Evolutionary conservation across 2,797 vertebrate species (phyloP), one percentile per base, ranked within the genome.

Genomic region (Brotogeris chrysoptera): DNA sequence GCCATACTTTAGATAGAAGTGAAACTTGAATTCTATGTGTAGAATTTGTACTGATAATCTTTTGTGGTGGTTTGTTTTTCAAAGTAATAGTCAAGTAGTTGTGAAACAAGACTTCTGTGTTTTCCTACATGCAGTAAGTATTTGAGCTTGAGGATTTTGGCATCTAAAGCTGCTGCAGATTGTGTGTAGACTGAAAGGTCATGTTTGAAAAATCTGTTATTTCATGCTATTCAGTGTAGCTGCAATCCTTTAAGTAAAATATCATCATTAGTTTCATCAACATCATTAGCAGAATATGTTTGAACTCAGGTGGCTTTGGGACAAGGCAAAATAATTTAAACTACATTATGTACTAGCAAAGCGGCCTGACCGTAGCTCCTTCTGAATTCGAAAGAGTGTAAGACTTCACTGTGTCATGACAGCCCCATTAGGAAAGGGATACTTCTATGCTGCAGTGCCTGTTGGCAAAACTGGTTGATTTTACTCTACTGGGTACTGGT

Each of bases 401-500:
- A 60, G 52, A 13, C 50, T 64, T 50, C 13, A 18, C 32, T 46
- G 0, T 19, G 23, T 64, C 74, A 74, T 81, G 50, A 27, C 65
- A 90, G 8, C 4, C 12, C 41, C 57, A 28, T 30, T 46, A 25
- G 39, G 46, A 76, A 30, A 8, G 16, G 60, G 24, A 9, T 44
- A 3, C 16, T 55, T 57, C 21, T 24, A 0, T 34, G 43, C 61
- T 76, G 70, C 27, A 11, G 39, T 71, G 60, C 47, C 61, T 53
- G 27, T 36, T 76, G 52, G 47, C 55, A 61, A 43, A 55, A 43
- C 23, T 24, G 21, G 3, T 6, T 3, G 7, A 1, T 30, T 59
- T 63, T 57, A 9, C 27, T 60, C 0, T 23, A 2, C 27, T 53
- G 59, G 20, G 18, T 43, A 0, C 38, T 44, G 50, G 10, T n/a